Conservation (phyloP, 2,888 invertebrate species). For the Drosophila rubida region DNA sequence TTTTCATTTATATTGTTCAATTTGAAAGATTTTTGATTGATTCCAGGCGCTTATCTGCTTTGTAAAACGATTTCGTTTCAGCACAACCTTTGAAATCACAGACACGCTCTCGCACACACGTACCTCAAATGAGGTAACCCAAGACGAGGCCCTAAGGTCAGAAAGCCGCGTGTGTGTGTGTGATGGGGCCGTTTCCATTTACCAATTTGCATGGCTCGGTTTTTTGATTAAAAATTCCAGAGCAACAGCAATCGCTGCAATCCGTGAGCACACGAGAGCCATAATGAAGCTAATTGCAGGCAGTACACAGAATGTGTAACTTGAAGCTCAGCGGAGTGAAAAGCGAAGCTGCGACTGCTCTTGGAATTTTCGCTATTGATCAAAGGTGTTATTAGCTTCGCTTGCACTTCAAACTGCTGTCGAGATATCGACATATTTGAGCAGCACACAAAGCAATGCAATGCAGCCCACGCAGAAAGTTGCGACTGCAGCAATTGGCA, state of each 20-base stretch:
- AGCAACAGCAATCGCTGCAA: slow-evolving; percentile 17
- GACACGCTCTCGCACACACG: slow-evolving; percentile 15
- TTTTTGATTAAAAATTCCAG: slow-evolving; percentile 30
- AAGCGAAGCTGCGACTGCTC: neutral
- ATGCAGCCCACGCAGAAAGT: neutral
- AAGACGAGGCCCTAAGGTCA: slow-evolving; percentile 49
- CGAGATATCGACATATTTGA: slow-evolving; percentile 7
- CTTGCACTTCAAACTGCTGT: slow-evolving; percentile 6
- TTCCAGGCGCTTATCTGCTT: slow-evolving; percentile 65
- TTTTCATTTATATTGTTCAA: slow-evolving; percentile 70
- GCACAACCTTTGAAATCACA: slow-evolving; percentile 30
- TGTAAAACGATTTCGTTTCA: slow-evolving; percentile 55
- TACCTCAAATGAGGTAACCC: slow-evolving; percentile 52
- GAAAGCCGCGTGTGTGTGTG: neutral
- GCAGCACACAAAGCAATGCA: slow-evolving; percentile 4
- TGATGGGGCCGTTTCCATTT: slow-evolving; percentile 3
- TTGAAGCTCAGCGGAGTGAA: neutral
- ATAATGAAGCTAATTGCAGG: slow-evolving; percentile 17
- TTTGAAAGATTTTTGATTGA: slow-evolving; percentile 73
- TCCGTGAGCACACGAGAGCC: slow-evolving; percentile 1
- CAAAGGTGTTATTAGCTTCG: neutral
- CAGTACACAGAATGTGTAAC: slow-evolving; percentile 2
- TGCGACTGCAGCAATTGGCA: neutral
- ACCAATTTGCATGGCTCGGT: slow-evolving; percentile 35
- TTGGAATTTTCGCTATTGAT: slow-evolving; percentile 2